Conservation (phyloP, 2,797 vertebrate genomes). For the Cuniculus paca region DNA sequence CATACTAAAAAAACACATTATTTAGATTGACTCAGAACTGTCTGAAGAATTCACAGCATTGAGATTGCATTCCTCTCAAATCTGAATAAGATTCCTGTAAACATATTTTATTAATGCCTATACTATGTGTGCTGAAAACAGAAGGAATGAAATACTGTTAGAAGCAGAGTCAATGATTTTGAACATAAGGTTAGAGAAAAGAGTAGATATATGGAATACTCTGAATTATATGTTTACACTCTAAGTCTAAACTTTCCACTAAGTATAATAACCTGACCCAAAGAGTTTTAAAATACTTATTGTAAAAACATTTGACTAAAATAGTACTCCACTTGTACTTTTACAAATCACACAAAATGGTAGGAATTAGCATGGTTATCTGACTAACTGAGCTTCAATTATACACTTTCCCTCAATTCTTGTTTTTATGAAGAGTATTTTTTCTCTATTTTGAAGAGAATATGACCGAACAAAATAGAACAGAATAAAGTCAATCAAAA, state of each 20-base stretch:
- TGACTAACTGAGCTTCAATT: neutral
- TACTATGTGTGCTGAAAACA: neutral
- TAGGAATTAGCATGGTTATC: neutral
- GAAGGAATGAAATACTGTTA: conserved; percentile 25
- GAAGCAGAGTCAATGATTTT: neutral
- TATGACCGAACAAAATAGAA: too few species aligned
- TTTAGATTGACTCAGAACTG: conserved; percentile 67
- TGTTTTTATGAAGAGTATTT: too few species aligned
- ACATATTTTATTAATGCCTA: conserved; percentile 58
- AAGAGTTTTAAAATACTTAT: conserved; percentile 41
- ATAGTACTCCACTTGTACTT: neutral
- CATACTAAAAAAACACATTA: conserved; percentile 32
- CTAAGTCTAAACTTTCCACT: neutral
- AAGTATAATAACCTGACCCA: neutral
- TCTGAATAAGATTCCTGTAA: neutral
- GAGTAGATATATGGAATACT: neutral
- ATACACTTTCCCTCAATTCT: too few species aligned
- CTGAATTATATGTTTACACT: neutral
- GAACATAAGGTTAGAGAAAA: neutral
- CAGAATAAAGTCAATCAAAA: too few species aligned
- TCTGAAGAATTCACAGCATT: conserved; percentile 58
- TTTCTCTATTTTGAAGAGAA: too few species aligned
- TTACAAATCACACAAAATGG: neutral
- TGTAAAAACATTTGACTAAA: neutral
- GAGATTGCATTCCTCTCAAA: conserved; percentile 18